phyloP scores from a whole-genome alignment of 2,888 invertebrate species.

The Meiosimyza platycephala region DNA sequence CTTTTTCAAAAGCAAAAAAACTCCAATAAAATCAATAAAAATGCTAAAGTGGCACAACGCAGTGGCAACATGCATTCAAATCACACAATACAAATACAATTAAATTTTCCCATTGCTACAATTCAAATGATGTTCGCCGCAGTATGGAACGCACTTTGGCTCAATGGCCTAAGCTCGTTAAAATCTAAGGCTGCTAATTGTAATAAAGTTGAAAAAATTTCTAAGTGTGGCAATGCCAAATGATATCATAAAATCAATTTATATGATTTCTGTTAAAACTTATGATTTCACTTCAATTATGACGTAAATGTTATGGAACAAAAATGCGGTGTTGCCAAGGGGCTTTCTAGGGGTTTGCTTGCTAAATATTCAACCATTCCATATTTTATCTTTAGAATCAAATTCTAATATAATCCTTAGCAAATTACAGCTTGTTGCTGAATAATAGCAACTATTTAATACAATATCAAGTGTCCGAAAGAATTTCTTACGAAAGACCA shows the following conservation, averaged over 20 bases:
- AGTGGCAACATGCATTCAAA: background rate
- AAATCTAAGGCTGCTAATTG: slow-evolving; percentile 11
- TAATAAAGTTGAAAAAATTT: background rate
- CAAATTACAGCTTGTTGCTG: too few relatives aligned
- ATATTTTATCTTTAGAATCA: too few relatives aligned
- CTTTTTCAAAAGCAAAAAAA: background rate
- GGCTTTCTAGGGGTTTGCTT: too few relatives aligned
- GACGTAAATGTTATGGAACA: background rate
- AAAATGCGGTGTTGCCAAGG: too few relatives aligned
- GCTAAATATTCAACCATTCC: too few relatives aligned
- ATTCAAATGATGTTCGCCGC: background rate
- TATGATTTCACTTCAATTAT: too few relatives aligned
- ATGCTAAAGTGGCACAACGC: slow-evolving; percentile 6
- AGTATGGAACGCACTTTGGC: background rate
- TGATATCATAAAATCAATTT: slow-evolving; percentile 30
- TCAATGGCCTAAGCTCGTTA: background rate
- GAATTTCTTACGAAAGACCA: too few relatives aligned
- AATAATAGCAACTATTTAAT: too few relatives aligned
- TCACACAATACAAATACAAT: slow-evolving; percentile 9
- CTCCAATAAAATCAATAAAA: slow-evolving; percentile 16
- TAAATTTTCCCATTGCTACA: background rate
- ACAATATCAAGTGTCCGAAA: too few relatives aligned
- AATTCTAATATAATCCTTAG: too few relatives aligned
- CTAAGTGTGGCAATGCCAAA: background rate
- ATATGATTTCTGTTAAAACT: slow-evolving; percentile 27